Evolutionary conservation across 2,113 vertebrate genomes (phyloP), one percentile per base, ranked within the genome.

Genomic region (Lagopus leucura): DNA sequence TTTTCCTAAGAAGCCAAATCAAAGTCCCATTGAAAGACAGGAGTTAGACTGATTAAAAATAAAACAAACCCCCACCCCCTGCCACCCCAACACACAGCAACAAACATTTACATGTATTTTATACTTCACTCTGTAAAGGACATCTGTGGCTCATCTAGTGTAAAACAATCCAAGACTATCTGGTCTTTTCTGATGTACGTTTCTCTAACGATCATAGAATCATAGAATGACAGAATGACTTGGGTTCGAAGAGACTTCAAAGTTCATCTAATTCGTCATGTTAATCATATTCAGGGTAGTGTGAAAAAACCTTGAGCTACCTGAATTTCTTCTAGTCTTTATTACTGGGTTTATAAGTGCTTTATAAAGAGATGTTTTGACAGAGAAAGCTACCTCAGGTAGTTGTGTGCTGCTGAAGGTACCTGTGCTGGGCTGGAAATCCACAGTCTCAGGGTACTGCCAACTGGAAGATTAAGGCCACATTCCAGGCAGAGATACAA

Each of bases 91-190:
- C 64, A 95, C 80, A 69, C 70, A 84, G 69, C 50, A 81, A 93
- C 76, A 95, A 95, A 92, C 80, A 66, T 96, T 96, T 96, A 88
- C 61, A 69, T 86, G 65, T 83, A 88, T 93, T 96, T 94, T 86
- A 48, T 88, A 93, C 74, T 76, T 94, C 61, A 8, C 11, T 69
- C 77, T 82, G 66, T 55, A 60, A 89, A 67, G 77, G 86, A 88
- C 89, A 84, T 88, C 82, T 78, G 88, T 78, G 86, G 79, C 86
- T 93, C 79, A 90, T 74, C 80, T 66, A 45, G 4, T 67, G 64
- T 22, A 42, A 70, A 84, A 83, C 8, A 82, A 79, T 3, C 14
- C 32, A 77, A 81, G 61, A 57, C 24, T 90, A 14, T 83, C n/a
- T 64, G 47, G 16, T 50, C 50, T 82, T 76, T 64, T 45, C 67